A percentile compares a stretch with the other conserved stretches of the same genome.
phyloP scores from a whole-genome alignment of 2,888 invertebrate species.

The Adineta ricciae region DNA sequence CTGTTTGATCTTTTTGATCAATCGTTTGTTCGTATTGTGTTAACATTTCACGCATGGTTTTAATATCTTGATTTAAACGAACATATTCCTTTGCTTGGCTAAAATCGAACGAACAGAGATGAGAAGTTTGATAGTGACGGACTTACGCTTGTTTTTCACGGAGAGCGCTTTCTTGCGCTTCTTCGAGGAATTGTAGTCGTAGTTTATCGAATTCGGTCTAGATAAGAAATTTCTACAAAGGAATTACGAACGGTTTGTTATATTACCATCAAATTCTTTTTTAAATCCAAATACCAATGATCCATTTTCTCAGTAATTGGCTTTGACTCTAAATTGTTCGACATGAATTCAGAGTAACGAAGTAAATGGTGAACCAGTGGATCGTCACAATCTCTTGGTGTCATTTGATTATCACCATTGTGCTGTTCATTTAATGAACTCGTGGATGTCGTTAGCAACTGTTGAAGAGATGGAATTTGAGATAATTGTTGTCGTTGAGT shows the following conservation, averaged over 20 bases:
- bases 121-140: too few species aligned
- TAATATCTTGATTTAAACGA: slow-evolving; percentile 20
- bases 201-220: neutral
- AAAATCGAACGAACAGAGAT: neutral
- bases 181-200: slow-evolving; percentile 16
- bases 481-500: neutral
- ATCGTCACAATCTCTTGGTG: neutral
- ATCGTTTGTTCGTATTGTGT: neutral
- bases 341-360: neutral
- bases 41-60: slow-evolving; percentile 6
- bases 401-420: neutral
- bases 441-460: neutral
- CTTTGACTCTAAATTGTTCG: neutral
- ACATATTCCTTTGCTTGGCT: slow-evolving; percentile 14
- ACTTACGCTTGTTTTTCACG: slow-evolving; percentile 19
- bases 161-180: neutral
- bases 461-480: neutral
- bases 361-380: neutral
- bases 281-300: slow-evolving; percentile 10
- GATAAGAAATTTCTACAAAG: neutral
- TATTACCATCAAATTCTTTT: slow-evolving; percentile 5
- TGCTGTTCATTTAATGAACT: neutral
- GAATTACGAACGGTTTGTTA: neutral
- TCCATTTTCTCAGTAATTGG: slow-evolving; percentile 8
- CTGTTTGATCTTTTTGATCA: neutral